A percentile compares a stretch with the other conserved stretches of the same genome.
phyloP scores from a whole-genome alignment of 2,113 vertebrate species.

The Scolopax mira region DNA sequence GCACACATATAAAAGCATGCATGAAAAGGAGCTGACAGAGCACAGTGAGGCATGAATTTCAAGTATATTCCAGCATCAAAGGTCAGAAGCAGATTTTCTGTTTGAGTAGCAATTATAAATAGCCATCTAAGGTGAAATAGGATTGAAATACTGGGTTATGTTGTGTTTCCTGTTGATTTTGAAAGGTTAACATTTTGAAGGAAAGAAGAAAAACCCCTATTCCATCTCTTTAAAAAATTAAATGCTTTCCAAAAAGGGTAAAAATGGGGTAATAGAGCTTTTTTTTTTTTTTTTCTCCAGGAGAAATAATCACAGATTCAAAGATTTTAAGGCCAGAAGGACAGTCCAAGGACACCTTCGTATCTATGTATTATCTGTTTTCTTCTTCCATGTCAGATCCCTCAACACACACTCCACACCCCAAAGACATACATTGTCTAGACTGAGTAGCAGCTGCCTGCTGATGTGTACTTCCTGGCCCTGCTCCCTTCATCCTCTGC shows the following conservation, averaged over 20 bases:
- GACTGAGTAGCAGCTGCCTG: not conserved
- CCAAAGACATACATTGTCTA: not conserved
- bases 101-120: conserved; percentile 54
- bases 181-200: not conserved
- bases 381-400: not conserved
- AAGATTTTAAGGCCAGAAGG: not conserved
- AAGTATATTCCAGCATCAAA: conserved; percentile 47
- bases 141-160: not conserved
- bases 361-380: not conserved
- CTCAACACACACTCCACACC: not conserved
- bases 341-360: not conserved
- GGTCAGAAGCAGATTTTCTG: conserved; percentile 44
- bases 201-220: not conserved
- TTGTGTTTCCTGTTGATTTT: conserved; percentile 4
- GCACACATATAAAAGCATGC: not conserved
- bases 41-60: conserved; percentile 51
- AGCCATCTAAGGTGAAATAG: conserved; percentile 24
- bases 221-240: not conserved
- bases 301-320: not conserved
- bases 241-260: not conserved
- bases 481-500: not conserved
- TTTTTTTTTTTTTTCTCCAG: not conserved
- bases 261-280: not conserved
- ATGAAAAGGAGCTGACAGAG: conserved; percentile 51
- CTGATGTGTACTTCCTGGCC: not conserved